These are phyloP conservation scores for Enoplosus armatus DNA, from an alignment of 2,797 vertebrate genomes.

Conservation along the genomic window DNA sequence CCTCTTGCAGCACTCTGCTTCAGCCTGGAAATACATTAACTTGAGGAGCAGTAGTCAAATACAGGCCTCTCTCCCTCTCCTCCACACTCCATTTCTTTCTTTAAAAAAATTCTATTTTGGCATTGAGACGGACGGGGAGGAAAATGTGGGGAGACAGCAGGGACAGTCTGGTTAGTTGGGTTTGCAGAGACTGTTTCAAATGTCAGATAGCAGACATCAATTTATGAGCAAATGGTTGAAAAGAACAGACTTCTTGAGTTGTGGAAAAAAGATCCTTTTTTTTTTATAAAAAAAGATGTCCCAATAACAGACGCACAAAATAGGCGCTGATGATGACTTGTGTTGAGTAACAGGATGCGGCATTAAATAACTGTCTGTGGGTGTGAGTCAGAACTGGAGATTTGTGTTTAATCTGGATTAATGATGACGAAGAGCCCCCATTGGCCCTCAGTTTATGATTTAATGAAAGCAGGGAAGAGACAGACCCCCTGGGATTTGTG, in stretches of 20 bases:
- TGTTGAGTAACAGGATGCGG: constrained; percentile 58
- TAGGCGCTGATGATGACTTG: constrained; percentile 28
- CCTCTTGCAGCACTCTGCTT: constrained; percentile 3
- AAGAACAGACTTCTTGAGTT: neutral
- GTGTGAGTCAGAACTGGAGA: constrained; percentile 68
- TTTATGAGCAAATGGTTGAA: constrained; percentile 5
- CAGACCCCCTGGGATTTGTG: constrained; percentile 48
- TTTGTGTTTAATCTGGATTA: constrained; percentile 82
- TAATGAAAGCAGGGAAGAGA: constrained; percentile 75
- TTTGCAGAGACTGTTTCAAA: constrained; percentile 33
- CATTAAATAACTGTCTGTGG: constrained; percentile 68
- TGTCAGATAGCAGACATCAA: constrained; percentile 27
- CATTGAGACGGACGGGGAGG: constrained; percentile 28
- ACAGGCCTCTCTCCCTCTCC: constrained; percentile 18
- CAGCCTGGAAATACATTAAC: constrained; percentile 44
- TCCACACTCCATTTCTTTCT: constrained; percentile 16
- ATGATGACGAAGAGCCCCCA: constrained; percentile 64
- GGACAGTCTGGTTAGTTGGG: constrained; percentile 24
- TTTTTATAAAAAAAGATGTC: no score
- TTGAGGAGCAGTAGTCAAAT: constrained; percentile 13
- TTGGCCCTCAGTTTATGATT: constrained; percentile 70
- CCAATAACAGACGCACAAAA: neutral
- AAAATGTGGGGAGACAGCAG: constrained; percentile 54
- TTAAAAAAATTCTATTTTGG: constrained; percentile 36
- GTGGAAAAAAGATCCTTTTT: no score